Percentiles rank a stretch among this genome's conserved stretches.
Evolutionary conservation across 1,140 invertebrate genomes (phyloP).

Genomic region (Bombus breviceps): DNA sequence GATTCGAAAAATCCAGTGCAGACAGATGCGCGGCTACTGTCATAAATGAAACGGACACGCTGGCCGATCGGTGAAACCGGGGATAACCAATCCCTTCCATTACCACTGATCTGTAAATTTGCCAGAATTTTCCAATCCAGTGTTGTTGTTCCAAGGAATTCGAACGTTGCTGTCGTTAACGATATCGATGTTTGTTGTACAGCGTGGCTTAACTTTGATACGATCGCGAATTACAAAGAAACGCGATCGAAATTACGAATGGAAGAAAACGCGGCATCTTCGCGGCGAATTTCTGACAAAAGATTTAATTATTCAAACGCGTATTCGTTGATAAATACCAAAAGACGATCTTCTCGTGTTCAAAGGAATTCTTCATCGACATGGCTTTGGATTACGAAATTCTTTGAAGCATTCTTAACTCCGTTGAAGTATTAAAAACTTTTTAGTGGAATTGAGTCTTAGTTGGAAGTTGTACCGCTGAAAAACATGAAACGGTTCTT

Average conservation of each 20-base stretch:
- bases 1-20: slow-evolving; percentile 43
- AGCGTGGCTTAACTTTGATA: neutral
- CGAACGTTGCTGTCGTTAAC: neutral
- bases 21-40: neutral
- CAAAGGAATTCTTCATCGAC: too few species aligned
- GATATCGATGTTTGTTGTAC: too few species aligned
- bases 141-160: neutral
- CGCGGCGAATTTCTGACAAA: neutral
- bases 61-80: too few species aligned
- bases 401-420: neutral
- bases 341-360: too few species aligned
- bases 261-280: neutral
- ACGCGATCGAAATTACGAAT: neutral
- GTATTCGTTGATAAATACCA: too few species aligned
- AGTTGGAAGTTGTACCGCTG: neutral
- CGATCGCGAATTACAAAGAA: neutral
- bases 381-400: neutral
- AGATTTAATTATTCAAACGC: too few species aligned
- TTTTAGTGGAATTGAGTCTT: neutral
- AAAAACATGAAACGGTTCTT: neutral
- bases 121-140: neutral
- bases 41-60: slow-evolving; percentile 11
- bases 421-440: slow-evolving; percentile 21
- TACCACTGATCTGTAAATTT: neutral
- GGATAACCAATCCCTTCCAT: neutral